These are phyloP conservation scores for Harpagifer antarcticus DNA, from an alignment of 2,797 vertebrate species.

Conservation along the genomic window DNA sequence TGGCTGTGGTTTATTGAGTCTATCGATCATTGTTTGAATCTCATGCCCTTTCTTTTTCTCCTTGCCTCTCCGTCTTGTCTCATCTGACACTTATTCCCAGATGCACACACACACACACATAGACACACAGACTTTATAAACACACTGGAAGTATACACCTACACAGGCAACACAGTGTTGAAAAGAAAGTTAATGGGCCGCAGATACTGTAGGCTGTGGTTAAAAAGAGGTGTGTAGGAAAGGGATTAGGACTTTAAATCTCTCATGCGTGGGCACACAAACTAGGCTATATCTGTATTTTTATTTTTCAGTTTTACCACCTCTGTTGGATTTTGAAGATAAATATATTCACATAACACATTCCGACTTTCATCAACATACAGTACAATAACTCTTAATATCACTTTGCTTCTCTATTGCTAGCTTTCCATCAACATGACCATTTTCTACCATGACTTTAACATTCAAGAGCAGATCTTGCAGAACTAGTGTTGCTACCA, in stretches of 20 bases:
- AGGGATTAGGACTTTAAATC: conserved; percentile 72
- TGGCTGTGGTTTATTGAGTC: conserved; percentile 79
- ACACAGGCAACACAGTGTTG: conserved; percentile 48
- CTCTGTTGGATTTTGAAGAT: conserved; percentile 24
- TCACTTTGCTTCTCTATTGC: not conserved
- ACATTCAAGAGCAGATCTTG: conserved; percentile 32
- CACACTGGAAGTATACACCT: conserved; percentile 45
- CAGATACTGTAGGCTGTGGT: conserved; percentile 61
- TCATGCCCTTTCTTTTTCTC: conserved; percentile 63
- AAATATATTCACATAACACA: conserved; percentile 24
- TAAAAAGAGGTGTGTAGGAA: conserved; percentile 72
- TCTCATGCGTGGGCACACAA: conserved; percentile 58
- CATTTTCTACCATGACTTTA: not conserved
- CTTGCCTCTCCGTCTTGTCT: conserved; percentile 62
- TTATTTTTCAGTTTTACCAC: conserved; percentile 55
- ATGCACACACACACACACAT: conserved; percentile 33
- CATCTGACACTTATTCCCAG: conserved; percentile 63
- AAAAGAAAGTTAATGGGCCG: conserved; percentile 76
- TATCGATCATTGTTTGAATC: conserved; percentile 78
- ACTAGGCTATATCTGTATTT: conserved; percentile 50
- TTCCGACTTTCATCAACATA: conserved; percentile 21
- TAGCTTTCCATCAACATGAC: not conserved
- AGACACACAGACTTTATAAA: conserved; percentile 34
- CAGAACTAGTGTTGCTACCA: conserved; percentile 21
- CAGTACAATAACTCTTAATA: conserved; percentile 21